These are phyloP conservation scores for Tenthredo amoena DNA, from an alignment of 2,888 invertebrate species.

Conservation along the genomic window DNA sequence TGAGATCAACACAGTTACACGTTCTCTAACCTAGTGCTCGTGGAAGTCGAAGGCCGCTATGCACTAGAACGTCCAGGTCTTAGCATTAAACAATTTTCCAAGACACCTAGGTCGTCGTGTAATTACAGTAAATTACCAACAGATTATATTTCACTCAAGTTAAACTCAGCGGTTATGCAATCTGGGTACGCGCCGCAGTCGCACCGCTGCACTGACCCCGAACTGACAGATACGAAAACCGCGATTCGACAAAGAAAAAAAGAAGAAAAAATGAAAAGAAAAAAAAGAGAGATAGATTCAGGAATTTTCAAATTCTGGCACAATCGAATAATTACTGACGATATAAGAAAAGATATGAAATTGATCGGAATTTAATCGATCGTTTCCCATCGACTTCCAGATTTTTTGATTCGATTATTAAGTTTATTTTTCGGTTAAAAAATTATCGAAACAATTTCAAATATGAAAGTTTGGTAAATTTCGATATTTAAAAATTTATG, in stretches of 20 bases:
- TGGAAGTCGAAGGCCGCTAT: conserved; percentile 31
- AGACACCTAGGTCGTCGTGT: conserved; percentile 39
- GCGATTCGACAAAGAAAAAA: conserved; percentile 1
- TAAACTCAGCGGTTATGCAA: conserved; percentile 34
- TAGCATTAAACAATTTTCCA: conserved; percentile 44
- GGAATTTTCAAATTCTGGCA: no score
- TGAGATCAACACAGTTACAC: conserved; percentile 20
- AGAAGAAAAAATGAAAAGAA: background rate
- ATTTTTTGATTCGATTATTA: no score
- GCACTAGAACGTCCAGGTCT: conserved; percentile 37
- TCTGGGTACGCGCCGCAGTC: conserved; percentile 12
- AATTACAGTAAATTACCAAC: conserved; percentile 42
- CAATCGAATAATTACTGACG: no score
- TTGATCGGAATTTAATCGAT: no score
- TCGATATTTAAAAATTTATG: no score
- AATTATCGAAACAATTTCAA: no score
- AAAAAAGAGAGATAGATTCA: no score
- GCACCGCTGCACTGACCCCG: conserved; percentile 11
- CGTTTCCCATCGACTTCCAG: no score
- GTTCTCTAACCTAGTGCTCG: conserved; percentile 22
- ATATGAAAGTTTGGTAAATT: no score
- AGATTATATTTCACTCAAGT: conserved; percentile 50
- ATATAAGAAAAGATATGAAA: no score
- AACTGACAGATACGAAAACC: conserved; percentile 46
- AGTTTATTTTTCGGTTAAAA: no score